Evolutionary conservation across 1,140 invertebrate species (phyloP).

Genomic region (Belonocnema kinseyi): DNA sequence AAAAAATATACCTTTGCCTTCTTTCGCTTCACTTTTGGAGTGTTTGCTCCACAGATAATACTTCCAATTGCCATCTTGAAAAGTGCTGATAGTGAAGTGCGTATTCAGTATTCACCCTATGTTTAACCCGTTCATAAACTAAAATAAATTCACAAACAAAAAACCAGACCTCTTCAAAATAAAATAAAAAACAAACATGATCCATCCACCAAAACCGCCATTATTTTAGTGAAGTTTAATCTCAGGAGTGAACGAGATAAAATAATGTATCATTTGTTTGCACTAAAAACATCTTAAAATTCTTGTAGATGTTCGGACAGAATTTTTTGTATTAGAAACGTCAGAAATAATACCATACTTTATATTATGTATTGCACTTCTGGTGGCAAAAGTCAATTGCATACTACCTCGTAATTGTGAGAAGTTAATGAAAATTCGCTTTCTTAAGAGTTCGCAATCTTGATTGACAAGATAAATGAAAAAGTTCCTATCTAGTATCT

Average conservation of each 20-base stretch:
- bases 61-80: slow-evolving; percentile 72
- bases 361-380: too few relatives aligned
- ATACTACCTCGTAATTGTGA: too few relatives aligned
- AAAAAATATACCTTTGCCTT: slow-evolving; percentile 69
- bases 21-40: slow-evolving; percentile 71
- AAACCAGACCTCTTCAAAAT: slow-evolving; percentile 1
- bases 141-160: slow-evolving; percentile 57
- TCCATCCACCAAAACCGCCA: slow-evolving; percentile 19
- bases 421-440: too few relatives aligned
- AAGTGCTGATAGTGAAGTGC: slow-evolving; percentile 44
- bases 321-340: too few relatives aligned
- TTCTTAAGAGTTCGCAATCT: too few relatives aligned
- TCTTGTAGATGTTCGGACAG: too few relatives aligned
- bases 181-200: slow-evolving; percentile 32
- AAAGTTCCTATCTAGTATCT: too few relatives aligned
- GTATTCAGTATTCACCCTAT: slow-evolving; percentile 55
- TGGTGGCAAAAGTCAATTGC: too few relatives aligned
- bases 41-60: slow-evolving; percentile 71
- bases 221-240: slow-evolving; percentile 20
- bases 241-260: neutral
- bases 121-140: slow-evolving; percentile 58
- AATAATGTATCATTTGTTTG: neutral
- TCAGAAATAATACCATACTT: too few relatives aligned
- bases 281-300: neutral
- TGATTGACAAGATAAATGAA: too few relatives aligned